Conservation (phyloP, 2,888 invertebrate genomes). For the Synergus umbraculus region DNA sequence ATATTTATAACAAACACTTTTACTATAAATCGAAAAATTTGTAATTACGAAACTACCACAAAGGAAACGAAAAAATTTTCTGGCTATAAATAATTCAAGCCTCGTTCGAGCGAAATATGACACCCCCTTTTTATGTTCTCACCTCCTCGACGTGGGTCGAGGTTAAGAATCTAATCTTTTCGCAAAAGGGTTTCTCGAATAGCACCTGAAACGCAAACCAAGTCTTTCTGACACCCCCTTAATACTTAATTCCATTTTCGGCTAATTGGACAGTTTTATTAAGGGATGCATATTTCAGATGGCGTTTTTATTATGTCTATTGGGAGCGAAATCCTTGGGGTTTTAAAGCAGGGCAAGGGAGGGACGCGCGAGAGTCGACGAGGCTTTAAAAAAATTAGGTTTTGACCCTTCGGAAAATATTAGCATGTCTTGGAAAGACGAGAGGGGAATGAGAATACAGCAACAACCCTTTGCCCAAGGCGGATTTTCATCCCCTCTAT, state of each 20-base stretch:
- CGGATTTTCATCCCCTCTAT: constrained; percentile 59
- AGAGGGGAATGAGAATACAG: constrained; percentile 47
- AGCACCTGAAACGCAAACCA: constrained; percentile 54
- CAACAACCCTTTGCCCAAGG: constrained; percentile 63
- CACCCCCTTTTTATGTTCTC: constrained; percentile 37
- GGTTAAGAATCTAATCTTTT: constrained; percentile 47
- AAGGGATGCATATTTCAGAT: constrained; percentile 77
- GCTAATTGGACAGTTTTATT: constrained; percentile 77
- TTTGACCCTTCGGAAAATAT: constrained; percentile 75
- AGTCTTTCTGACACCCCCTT: constrained; percentile 69
- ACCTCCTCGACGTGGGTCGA: neutral
- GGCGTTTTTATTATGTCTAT: constrained; percentile 76
- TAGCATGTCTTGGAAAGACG: constrained; percentile 63
- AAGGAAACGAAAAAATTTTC: constrained; percentile 57
- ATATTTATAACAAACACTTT: too few relatives aligned
- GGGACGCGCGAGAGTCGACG: constrained; percentile 43
- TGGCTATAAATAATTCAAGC: constrained; percentile 71
- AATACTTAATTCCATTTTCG: constrained; percentile 76
- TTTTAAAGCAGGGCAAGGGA: neutral
- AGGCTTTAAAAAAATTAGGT: constrained; percentile 74
- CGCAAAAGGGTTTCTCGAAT: constrained; percentile 52
- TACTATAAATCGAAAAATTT: neutral
- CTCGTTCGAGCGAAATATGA: constrained; percentile 56
- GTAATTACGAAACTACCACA: neutral
- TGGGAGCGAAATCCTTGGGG: constrained; percentile 64